Evolutionary conservation across 2,797 vertebrate genomes (phyloP).

Genomic region (Molossus molossus): DNA sequence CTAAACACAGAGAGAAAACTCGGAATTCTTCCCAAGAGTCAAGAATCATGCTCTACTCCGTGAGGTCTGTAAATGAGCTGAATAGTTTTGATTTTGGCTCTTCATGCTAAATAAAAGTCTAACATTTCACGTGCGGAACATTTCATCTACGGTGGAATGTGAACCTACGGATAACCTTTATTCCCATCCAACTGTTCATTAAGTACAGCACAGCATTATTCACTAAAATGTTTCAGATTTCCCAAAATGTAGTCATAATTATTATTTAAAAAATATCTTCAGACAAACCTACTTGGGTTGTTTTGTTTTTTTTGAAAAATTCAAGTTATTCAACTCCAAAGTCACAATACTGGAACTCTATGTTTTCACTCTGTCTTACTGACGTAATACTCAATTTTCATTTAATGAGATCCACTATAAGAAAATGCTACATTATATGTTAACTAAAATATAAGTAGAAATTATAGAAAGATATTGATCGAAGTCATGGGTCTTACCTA

Average conservation of each 20-base stretch:
- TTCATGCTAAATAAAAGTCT: constrained; percentile 80
- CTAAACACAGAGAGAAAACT: constrained; percentile 82
- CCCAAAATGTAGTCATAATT: constrained; percentile 69
- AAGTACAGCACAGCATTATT: constrained; percentile 66
- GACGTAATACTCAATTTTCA: constrained; percentile 60
- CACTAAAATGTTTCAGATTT: constrained; percentile 75
- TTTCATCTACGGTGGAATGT: constrained; percentile 74
- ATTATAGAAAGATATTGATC: constrained; percentile 47
- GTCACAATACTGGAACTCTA: constrained; percentile 50
- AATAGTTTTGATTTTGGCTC: constrained; percentile 74
- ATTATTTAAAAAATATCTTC: constrained; percentile 69
- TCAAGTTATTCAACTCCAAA: constrained; percentile 72
- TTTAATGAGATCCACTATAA: constrained; percentile 52
- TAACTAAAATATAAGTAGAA: constrained; percentile 55
- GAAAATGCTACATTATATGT: constrained; percentile 52
- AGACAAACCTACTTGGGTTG: constrained; percentile 30
- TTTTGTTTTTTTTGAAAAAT: constrained; percentile 65
- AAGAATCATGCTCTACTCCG: constrained; percentile 71
- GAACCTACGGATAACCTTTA: constrained; percentile 76
- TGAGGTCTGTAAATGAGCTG: constrained; percentile 69
- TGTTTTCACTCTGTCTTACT: constrained; percentile 66
- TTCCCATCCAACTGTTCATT: constrained; percentile 77
- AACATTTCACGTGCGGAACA: constrained; percentile 67
- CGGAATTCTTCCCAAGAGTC: constrained; percentile 77
- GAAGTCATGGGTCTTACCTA: constrained; percentile 53